Evolutionary conservation across 2,888 invertebrate genomes (phyloP).

Genomic region (Andrena bicolor): DNA sequence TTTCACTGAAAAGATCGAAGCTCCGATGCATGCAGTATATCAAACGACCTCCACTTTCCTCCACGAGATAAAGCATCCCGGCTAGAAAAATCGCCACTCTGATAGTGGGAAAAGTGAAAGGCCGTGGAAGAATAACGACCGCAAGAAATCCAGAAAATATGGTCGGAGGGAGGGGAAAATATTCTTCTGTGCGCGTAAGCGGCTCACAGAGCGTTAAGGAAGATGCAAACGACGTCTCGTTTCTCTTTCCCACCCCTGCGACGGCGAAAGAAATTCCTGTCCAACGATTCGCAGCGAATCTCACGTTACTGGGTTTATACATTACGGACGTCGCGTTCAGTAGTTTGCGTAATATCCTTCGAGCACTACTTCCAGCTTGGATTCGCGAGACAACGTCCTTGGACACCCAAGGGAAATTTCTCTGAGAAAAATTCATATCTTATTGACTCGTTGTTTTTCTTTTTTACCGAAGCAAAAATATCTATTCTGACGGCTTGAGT

Average conservation of each 20-base stretch:
- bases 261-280: not conserved
- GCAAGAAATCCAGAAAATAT: not conserved
- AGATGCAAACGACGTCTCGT: conserved; percentile 17
- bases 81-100: conserved; percentile 19
- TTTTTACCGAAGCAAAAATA: too few species aligned
- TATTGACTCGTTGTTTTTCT: too few species aligned
- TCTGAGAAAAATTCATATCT: not conserved
- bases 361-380: not conserved
- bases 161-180: not conserved
- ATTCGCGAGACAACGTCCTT: not conserved
- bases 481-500: too few species aligned
- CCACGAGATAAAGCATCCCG: not conserved
- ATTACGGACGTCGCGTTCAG: not conserved
- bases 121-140: conserved; percentile 3
- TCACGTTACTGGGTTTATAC: not conserved
- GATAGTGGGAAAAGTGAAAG: conserved; percentile 15
- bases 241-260: not conserved
- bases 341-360: not conserved
- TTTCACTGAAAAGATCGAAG: not conserved
- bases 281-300: not conserved
- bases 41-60: not conserved
- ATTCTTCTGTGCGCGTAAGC: not conserved
- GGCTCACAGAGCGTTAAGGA: not conserved
- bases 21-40: conserved; percentile 6
- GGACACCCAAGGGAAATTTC: conserved; percentile 26